These are phyloP conservation scores for Esox niger DNA, from an alignment of 2,113 vertebrate species.

Conservation along the genomic window DNA sequence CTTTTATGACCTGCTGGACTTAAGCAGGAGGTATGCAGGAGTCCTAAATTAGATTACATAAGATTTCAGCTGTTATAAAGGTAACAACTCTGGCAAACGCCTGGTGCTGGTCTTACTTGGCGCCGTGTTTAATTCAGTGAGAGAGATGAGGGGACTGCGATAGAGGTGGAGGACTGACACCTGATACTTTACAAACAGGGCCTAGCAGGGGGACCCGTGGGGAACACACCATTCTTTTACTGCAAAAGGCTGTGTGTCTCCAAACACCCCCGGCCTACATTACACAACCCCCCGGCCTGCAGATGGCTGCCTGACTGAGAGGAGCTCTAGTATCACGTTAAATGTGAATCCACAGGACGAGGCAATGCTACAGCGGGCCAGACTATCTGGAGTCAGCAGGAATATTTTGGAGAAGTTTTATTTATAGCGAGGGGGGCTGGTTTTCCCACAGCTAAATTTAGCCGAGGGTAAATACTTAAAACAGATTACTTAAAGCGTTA, in stretches of 20 bases:
- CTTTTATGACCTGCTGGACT: background rate
- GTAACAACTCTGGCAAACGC: slow-evolving; percentile 35
- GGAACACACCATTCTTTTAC: slow-evolving; percentile 66
- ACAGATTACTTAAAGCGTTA: slow-evolving; percentile 65
- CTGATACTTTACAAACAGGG: slow-evolving; percentile 71
- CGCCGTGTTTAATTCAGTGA: slow-evolving; percentile 74
- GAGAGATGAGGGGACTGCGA: slow-evolving; percentile 14
- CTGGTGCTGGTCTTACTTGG: slow-evolving; percentile 69
- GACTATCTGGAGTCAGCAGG: slow-evolving; percentile 95
- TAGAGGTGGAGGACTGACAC: slow-evolving; percentile 59
- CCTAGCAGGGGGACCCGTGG: slow-evolving; percentile 61
- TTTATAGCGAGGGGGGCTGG: slow-evolving; percentile 81
- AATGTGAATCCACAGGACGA: slow-evolving; percentile 85
- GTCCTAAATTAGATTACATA: slow-evolving; percentile 12
- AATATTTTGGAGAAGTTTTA: slow-evolving; percentile 93
- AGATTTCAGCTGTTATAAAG: slow-evolving; percentile 16
- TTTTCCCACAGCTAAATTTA: slow-evolving; percentile 83
- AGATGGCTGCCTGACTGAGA: slow-evolving; percentile 84
- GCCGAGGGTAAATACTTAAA: slow-evolving; percentile 71
- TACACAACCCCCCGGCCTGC: slow-evolving; percentile 64
- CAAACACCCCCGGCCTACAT: slow-evolving; percentile 69
- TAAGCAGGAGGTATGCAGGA: background rate
- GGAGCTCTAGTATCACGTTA: slow-evolving; percentile 89
- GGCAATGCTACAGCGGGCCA: slow-evolving; percentile 80
- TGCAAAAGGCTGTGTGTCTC: slow-evolving; percentile 69